These are phyloP conservation scores for Diorhabda carinulata DNA, from an alignment of 1,140 invertebrate species.

Conservation along the genomic window DNA sequence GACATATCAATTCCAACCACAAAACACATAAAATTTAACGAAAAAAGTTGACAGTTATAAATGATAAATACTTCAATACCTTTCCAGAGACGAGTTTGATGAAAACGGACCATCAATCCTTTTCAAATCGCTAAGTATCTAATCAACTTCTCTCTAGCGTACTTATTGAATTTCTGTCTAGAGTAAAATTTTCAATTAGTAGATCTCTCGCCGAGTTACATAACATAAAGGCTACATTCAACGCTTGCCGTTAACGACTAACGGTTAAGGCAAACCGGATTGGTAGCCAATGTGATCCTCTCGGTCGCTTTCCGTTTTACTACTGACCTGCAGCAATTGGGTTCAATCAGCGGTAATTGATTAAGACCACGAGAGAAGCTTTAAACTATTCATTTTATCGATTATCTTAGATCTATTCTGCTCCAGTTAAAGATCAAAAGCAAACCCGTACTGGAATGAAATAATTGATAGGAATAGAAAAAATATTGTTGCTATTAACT, in stretches of 20 bases:
- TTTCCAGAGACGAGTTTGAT: too few species aligned
- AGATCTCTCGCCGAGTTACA: background rate
- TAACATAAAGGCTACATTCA: conserved; percentile 10
- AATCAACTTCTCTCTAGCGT: background rate
- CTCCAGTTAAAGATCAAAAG: too few species aligned
- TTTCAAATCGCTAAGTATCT: background rate
- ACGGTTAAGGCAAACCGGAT: conserved; percentile 16
- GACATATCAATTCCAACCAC: too few species aligned
- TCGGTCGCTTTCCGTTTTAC: conserved; percentile 22
- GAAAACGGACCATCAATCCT: background rate
- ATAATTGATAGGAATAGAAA: too few species aligned
- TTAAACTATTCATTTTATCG: conserved; percentile 34
- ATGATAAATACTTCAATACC: too few species aligned
- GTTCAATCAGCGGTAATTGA: conserved; percentile 37
- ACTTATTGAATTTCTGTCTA: background rate
- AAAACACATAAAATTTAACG: too few species aligned
- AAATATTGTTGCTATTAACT: too few species aligned
- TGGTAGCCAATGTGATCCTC: conserved; percentile 20
- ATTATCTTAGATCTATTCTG: conserved; percentile 20
- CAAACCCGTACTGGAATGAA: too few species aligned
- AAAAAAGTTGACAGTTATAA: too few species aligned
- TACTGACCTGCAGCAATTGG: conserved; percentile 33
- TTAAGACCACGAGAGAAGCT: conserved; percentile 29
- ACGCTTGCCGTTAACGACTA: background rate
- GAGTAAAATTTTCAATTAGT: conserved; percentile 15